These are phyloP conservation scores for Drosophila hamatofila DNA, from an alignment of 2,888 invertebrate species.

Conservation along the genomic window DNA sequence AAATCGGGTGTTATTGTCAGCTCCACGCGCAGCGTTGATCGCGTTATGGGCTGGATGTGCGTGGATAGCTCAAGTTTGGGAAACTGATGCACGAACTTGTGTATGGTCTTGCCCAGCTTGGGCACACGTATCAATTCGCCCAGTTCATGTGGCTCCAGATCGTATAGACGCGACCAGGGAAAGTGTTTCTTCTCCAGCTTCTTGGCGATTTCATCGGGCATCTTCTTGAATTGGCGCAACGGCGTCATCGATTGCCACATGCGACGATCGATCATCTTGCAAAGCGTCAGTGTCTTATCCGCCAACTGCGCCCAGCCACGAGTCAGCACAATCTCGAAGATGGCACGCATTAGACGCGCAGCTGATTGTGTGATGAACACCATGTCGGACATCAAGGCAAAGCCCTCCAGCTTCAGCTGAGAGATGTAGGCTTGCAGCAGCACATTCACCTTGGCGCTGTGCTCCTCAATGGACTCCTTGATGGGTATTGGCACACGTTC, in stretches of 20 bases:
- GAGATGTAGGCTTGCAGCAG: constrained; percentile 99
- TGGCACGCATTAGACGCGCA: constrained; percentile 96
- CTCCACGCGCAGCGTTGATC: constrained; percentile 96
- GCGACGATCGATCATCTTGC: constrained; percentile 99
- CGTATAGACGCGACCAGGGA: constrained; percentile 97
- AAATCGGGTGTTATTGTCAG: constrained; percentile 99
- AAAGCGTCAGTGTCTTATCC: constrained; percentile 96
- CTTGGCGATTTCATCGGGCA: constrained; percentile 98
- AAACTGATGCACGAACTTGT: constrained; percentile 94
- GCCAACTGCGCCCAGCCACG: constrained; percentile 99
- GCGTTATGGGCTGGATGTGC: constrained; percentile 98
- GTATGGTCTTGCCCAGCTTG: constrained; percentile 93
- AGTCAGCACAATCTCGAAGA: constrained; percentile 97
- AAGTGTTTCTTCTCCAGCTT: constrained; percentile 99
- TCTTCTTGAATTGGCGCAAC: constrained; percentile 97
- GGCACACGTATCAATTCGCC: constrained; percentile 89
- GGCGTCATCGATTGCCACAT: constrained; percentile 99
- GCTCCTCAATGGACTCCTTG: constrained; percentile 99
- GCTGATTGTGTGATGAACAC: constrained; percentile 99
- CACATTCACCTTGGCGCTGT: constrained; percentile 97
- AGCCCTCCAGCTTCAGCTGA: constrained; percentile 98
- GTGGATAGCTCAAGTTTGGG: constrained; percentile 98
- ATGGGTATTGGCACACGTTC: constrained; percentile 99
- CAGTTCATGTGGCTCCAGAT: constrained; percentile 98
- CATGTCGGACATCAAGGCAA: constrained; percentile 99